Percentiles rank a stretch among this genome's conserved stretches.
Evolutionary conservation across 2,113 vertebrate genomes (phyloP).

Genomic region (Nycticryphes semicollaris): DNA sequence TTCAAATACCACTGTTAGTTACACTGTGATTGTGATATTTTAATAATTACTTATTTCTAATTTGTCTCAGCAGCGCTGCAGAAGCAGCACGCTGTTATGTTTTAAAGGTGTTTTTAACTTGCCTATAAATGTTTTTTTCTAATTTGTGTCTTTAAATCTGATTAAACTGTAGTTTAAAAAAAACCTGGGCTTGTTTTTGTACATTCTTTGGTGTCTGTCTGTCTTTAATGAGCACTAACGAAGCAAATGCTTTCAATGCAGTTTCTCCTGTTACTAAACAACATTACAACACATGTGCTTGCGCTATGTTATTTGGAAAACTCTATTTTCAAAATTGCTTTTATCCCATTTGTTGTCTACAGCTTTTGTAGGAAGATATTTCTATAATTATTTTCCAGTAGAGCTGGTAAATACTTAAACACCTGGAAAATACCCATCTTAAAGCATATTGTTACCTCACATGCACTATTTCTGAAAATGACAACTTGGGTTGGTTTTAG

Average conservation of each 20-base stretch:
- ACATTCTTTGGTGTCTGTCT: constrained; percentile 17
- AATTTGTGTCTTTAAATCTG: constrained; percentile 76
- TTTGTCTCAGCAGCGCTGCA: constrained; percentile 61
- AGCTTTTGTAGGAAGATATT: background rate
- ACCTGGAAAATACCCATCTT: background rate
- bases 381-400: background rate
- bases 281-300: background rate
- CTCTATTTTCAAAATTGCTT: background rate
- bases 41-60: constrained; percentile 60
- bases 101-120: constrained; percentile 78
- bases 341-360: background rate
- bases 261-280: background rate
- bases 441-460: background rate
- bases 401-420: background rate
- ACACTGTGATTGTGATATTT: constrained; percentile 65
- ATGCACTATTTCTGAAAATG: background rate
- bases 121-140: constrained; percentile 74
- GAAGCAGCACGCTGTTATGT: constrained; percentile 60
- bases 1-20: constrained; percentile 61
- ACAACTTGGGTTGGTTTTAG: background rate
- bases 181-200: background rate
- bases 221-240: background rate
- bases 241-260: background rate
- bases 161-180: constrained; percentile 82
- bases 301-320: background rate